Evolutionary conservation across 2,113 vertebrate genomes (phyloP), one percentile per base, ranked within the genome.

Genomic region (Oplegnathus fasciatus): DNA sequence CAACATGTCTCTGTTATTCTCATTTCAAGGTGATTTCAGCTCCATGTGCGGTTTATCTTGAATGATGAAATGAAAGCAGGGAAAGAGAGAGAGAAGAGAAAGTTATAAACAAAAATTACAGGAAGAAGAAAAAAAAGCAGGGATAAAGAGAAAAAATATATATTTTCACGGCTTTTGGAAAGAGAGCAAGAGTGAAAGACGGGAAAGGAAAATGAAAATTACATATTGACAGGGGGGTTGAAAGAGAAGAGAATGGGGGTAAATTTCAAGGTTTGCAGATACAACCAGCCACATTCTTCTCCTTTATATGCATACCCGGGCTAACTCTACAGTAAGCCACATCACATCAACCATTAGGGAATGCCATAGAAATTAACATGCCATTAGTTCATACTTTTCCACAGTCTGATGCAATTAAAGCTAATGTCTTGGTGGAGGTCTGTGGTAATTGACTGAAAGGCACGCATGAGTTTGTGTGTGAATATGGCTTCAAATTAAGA

Each of bases 351-450:
- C 71, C 75, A 87, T 78, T 82, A 85, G 62, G n/a, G 34, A 65
- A 28, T 54, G 46, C 67, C 50, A 66, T 6, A 60, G 74, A 90
- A 78, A 92, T 90, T 74, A 92, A 91, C 83, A 91, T 83, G 80
- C 37, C 80, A 82, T 91, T 91, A 86, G 83, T 84, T 86, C 84
- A 85, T 79, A 79, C 76, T 69, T 86, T 78, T 62, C 71, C 54
- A 34, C 40, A 77, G 78, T 80, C 54, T 75, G 73, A 75, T 71
- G 81, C 74, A 88, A 91, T 91, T 88, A 86, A 68, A 81, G 54
- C 85, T 86, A 68, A 89, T 87, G 88, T 87, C 81, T 89, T 81
- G 48, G 34, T 82, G 52, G 66, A 79, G 48, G 58, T 87, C 65
- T 73, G 68, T 58, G 57, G 24, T 84, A 92, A 88, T 75, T 88